phyloP scores from a whole-genome alignment of 2,797 vertebrate species.

The Sebastes vulpes region DNA sequence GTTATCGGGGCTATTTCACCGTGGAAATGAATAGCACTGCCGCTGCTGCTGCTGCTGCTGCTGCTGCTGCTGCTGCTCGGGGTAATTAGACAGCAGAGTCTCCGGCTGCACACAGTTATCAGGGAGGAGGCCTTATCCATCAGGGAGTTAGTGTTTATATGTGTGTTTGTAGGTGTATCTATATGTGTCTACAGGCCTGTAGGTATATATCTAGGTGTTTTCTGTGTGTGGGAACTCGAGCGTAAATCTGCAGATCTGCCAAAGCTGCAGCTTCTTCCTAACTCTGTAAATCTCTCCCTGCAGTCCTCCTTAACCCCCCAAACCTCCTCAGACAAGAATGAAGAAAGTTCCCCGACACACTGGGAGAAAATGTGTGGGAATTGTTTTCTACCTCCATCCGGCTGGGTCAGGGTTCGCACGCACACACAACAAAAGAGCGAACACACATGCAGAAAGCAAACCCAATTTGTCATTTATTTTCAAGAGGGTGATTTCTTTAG shows the following conservation, averaged over 20 bases:
- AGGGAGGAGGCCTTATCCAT: slow-evolving; percentile 73
- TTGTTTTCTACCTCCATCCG: slow-evolving; percentile 36
- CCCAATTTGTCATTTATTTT: slow-evolving; percentile 97
- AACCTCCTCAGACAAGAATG: slow-evolving; percentile 39
- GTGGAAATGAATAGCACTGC: slow-evolving; percentile 79
- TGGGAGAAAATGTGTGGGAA: slow-evolving; percentile 37
- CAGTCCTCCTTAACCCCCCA: slow-evolving; percentile 45
- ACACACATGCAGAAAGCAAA: slow-evolving; percentile 86
- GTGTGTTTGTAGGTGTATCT: not conserved
- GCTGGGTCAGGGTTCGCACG: slow-evolving; percentile 41
- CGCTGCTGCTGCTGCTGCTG: slow-evolving; percentile 15
- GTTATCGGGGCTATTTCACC: slow-evolving; percentile 77
- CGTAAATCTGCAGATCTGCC: slow-evolving; percentile 16
- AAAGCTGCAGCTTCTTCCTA: slow-evolving; percentile 12
- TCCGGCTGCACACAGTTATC: slow-evolving; percentile 65
- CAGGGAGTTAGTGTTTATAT: slow-evolving; percentile 42
- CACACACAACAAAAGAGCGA: slow-evolving; percentile 69
- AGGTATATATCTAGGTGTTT: not conserved
- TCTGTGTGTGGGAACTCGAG: not conserved
- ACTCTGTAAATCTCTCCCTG: slow-evolving; percentile 42
- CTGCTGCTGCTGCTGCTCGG: not conserved
- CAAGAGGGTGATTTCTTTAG: slow-evolving; percentile 93
- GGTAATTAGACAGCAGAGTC: slow-evolving; percentile 80
- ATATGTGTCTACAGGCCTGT: slow-evolving; percentile 16
- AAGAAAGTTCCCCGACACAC: slow-evolving; percentile 28